phyloP scores from a whole-genome alignment of 2,888 invertebrate genomes.

The Helleia helle region DNA sequence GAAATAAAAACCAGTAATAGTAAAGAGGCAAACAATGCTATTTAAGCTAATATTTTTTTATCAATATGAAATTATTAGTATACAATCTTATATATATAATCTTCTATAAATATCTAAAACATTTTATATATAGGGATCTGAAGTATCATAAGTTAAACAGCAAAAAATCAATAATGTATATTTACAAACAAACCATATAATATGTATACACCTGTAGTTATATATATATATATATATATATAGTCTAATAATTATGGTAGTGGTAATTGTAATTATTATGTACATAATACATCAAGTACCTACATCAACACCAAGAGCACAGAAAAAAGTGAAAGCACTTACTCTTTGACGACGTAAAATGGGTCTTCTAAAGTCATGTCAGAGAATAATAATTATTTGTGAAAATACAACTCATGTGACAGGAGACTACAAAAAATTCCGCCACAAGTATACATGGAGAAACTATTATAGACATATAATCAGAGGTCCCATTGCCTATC shows the following conservation, averaged over 20 bases:
- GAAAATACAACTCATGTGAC: conserved; percentile 48
- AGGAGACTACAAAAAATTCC: conserved; percentile 22
- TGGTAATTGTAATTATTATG: neutral
- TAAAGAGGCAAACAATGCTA: no score
- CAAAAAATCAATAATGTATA: neutral
- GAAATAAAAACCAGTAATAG: no score
- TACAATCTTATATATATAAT: no score
- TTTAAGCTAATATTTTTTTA: no score
- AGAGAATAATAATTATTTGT: conserved; percentile 55
- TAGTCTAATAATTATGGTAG: neutral
- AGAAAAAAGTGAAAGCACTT: conserved; percentile 63
- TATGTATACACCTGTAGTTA: neutral
- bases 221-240: no score
- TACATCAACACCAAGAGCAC: neutral
- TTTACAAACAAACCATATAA: neutral
- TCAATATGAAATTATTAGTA: no score
- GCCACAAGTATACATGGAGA: conserved; percentile 28
- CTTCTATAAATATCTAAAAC: no score
- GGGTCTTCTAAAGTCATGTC: conserved; percentile 99
- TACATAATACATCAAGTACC: conserved; percentile 4
- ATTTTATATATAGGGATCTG: no score
- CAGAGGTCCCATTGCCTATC: conserved; percentile 48
- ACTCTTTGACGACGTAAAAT: conserved; percentile 99
- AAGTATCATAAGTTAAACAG: no score
- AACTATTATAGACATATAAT: conserved; percentile 30